A percentile compares a stretch with the other conserved stretches of the same genome.
Conservation (phyloP, 2,113 vertebrate species). For the Coryphaenoides rupestris region DNA sequence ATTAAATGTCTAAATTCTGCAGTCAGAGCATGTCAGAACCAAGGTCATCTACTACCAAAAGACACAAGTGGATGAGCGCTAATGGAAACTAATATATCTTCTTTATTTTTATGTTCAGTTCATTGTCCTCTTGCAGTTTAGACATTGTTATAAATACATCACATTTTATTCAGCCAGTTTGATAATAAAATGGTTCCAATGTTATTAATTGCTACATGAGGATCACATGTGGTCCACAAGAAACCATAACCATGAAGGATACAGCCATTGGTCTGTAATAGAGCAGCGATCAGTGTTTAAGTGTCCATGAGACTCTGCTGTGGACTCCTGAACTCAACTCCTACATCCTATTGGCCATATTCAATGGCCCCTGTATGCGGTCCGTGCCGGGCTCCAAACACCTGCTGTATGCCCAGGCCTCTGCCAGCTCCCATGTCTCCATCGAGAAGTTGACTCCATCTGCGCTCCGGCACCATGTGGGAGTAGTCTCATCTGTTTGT, state of each 20-base stretch:
- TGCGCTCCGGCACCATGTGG: conserved; percentile 50
- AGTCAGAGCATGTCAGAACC: background rate
- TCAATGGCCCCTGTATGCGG: conserved; percentile 45
- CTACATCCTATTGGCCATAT: conserved; percentile 25
- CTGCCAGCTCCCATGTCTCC: conserved; percentile 54
- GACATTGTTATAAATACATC: no score
- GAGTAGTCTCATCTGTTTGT: conserved; percentile 66
- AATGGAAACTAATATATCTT: no score
- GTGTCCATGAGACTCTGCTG: conserved; percentile 33
- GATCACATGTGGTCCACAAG: no score
- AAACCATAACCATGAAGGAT: no score
- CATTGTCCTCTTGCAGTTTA: no score
- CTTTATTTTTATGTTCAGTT: no score
- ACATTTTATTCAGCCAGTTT: no score
- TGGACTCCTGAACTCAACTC: conserved; percentile 27
- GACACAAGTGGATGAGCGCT: no score
- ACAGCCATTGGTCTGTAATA: background rate
- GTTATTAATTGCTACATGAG: no score
- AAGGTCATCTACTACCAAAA: background rate
- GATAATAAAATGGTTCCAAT: no score
- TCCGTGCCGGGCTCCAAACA: conserved; percentile 58
- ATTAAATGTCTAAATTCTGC: conserved; percentile 22
- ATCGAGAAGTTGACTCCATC: conserved; percentile 63
- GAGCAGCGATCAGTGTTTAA: conserved; percentile 3
- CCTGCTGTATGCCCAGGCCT: conserved; percentile 48